These are phyloP conservation scores for Alauda arvensis DNA, from an alignment of 2,797 vertebrate species.

Conservation along the genomic window DNA sequence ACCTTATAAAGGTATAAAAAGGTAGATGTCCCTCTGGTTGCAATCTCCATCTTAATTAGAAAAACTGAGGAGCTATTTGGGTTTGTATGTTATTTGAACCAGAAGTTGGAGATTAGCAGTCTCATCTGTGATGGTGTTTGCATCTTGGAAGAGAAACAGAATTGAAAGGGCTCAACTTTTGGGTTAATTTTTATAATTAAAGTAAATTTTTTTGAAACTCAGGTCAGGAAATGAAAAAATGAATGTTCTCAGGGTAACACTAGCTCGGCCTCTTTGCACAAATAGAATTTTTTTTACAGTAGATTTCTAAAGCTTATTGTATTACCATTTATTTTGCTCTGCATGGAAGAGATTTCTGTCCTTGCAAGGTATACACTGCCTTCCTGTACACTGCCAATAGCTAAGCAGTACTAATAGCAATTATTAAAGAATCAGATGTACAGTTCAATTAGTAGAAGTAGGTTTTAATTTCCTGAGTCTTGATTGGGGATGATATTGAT, in stretches of 20 bases:
- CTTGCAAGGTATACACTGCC: neutral
- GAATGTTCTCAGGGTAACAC: neutral
- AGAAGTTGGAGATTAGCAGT: neutral
- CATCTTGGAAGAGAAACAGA: neutral
- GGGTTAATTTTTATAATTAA: neutral
- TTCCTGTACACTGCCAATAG: neutral
- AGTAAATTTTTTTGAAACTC: neutral
- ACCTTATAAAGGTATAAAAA: neutral
- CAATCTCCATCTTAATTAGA: neutral
- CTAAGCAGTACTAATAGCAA: neutral
- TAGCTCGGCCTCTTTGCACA: neutral
- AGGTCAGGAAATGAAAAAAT: neutral
- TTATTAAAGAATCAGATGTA: conserved; percentile 13
- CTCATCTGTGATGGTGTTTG: neutral
- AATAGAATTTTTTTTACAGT: neutral
- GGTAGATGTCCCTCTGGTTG: neutral
- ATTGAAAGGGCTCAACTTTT: neutral
- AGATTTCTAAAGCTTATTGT: neutral
- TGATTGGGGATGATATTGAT: neutral
- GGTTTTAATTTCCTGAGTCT: conserved; percentile 24
- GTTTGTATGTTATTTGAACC: neutral
- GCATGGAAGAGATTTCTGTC: neutral
- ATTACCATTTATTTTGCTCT: neutral
- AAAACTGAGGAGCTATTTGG: neutral
- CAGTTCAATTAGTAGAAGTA: conserved; percentile 23